These are phyloP conservation scores for Coptodon bakossiorum DNA, from an alignment of 2,113 vertebrate genomes.

Conservation along the genomic window DNA sequence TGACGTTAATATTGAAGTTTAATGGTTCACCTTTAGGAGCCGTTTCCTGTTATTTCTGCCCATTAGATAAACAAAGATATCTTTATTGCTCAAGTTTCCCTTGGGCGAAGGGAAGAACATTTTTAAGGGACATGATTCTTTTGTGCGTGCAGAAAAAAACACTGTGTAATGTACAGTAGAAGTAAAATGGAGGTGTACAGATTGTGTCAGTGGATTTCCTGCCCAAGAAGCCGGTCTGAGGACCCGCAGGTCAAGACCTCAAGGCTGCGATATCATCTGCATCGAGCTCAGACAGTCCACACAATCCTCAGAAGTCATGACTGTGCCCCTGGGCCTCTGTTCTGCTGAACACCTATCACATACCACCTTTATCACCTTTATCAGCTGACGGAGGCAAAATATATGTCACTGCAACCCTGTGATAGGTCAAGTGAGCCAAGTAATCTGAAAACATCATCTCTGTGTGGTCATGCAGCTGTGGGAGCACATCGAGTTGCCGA, in stretches of 20 bases:
- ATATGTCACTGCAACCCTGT: neutral
- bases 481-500: neutral
- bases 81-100: neutral
- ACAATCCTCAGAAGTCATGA: neutral
- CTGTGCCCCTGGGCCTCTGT: neutral
- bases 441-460: neutral
- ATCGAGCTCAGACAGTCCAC: neutral
- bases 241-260: neutral
- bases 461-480: neutral
- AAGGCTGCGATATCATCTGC: neutral
- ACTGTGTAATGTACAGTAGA: neutral
- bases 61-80: neutral
- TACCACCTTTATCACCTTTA: neutral
- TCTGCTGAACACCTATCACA: neutral
- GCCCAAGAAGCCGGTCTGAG: neutral
- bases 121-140: neutral
- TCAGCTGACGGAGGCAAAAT: neutral
- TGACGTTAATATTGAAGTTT: neutral
- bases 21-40: neutral
- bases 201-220: neutral
- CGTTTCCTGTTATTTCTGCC: neutral
- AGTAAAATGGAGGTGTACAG: neutral
- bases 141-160: neutral
- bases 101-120: neutral
- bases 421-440: neutral